These are phyloP conservation scores for Castor canadensis DNA, from an alignment of 2,113 vertebrate species.

Conservation along the genomic window DNA sequence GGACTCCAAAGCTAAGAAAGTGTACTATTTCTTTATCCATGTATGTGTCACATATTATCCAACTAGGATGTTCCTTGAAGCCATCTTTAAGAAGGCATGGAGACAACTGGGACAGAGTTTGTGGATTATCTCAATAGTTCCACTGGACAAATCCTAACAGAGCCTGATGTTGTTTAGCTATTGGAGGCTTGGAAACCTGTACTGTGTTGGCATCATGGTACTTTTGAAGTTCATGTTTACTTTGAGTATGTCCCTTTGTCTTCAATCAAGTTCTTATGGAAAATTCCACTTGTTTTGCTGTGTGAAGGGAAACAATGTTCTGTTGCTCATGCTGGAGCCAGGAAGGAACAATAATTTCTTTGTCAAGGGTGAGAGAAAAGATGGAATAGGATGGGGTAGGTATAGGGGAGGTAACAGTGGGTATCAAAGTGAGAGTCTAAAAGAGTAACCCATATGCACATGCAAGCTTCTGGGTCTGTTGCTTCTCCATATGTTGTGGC, in stretches of 20 bases:
- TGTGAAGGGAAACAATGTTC: constrained; percentile 47
- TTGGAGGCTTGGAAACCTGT: neutral
- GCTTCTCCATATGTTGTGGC: neutral
- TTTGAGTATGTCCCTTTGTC: neutral
- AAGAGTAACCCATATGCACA: too few species aligned
- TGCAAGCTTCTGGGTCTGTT: neutral
- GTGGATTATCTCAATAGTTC: neutral
- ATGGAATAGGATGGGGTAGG: neutral
- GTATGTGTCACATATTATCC: neutral
- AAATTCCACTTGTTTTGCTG: constrained; percentile 65
- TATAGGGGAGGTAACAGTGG: too few species aligned
- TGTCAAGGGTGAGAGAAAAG: neutral
- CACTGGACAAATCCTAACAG: neutral
- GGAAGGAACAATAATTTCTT: constrained; percentile 43
- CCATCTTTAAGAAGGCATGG: neutral
- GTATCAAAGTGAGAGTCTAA: neutral
- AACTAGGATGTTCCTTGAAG: too few species aligned
- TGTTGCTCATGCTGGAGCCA: constrained; percentile 44
- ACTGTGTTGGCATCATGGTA: neutral
- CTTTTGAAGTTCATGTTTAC: neutral
- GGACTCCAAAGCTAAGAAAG: neutral
- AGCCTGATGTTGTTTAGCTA: neutral
- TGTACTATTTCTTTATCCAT: neutral
- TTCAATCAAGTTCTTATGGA: constrained; percentile 38
- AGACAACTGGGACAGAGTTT: neutral